Evolutionary conservation across 2,888 invertebrate species (phyloP), one percentile per base, ranked within the genome.

Genomic region (Nymphalis c-album): DNA sequence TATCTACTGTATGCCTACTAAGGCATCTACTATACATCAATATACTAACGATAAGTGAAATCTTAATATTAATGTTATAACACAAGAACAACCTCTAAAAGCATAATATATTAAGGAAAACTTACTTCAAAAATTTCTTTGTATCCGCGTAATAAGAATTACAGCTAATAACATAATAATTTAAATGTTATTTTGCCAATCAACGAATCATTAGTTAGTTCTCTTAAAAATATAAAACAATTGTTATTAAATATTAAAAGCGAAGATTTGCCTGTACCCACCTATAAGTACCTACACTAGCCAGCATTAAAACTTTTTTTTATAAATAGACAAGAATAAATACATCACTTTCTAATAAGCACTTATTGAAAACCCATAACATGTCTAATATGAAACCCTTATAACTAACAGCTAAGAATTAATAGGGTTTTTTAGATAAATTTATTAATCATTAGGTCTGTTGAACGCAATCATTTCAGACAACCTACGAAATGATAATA

Each of bases 371-470:
- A 50, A 50, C 50, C 18, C 50, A 50, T 31, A 55, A 17, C 31
- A 31, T 31, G 53, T n/a, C 5, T 51, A 20, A 20, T 13, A 5
- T 22, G 17, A 55, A 16, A 31, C 13, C 17, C 26, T 26, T 55
- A 55, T 17, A 26, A 22, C 16, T 51, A 51, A 13, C 13, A 51
- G 10, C 4, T 51, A 51, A 51, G 22, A 20, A 22, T 51, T 13
- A 22, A 51, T 22, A 22, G 51, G 22, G 20, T 20, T 10, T 26
- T 53, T 26, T 53, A n/a, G 18, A 31, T 5, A 18, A 57, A 13
- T 40, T 57, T 57, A 53, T 26, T 31, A 57, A 57, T 57, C 7
- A 40, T 17, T 55, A 55, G 53, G 13, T 57, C 20, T 40, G 40
- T 18, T 57, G 57, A 57, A 57, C 57, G 40, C 40, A 57, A 40